Conservation (phyloP, 1,140 invertebrate species). For the Cardiocondyla obscurior region DNA sequence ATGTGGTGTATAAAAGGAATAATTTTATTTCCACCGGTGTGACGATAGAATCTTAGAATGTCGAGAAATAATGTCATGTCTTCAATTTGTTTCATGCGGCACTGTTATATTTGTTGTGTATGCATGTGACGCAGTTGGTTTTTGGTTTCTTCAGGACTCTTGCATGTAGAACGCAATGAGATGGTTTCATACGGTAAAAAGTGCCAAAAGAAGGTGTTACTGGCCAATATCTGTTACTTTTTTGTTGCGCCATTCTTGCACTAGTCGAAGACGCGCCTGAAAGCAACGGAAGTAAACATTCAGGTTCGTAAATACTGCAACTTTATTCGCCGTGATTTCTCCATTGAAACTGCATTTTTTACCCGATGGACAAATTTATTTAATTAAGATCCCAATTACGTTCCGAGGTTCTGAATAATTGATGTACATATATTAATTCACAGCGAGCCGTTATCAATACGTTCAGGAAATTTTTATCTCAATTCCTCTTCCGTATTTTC, state of each 20-base stretch:
- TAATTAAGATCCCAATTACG: neutral
- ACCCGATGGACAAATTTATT: neutral
- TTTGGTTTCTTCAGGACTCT: neutral
- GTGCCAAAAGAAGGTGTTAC: neutral
- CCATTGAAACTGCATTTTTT: neutral
- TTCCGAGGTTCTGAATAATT: neutral
- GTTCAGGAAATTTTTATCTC: neutral
- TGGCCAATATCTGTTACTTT: neutral
- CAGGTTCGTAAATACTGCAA: neutral
- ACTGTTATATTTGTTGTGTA: neutral
- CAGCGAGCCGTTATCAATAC: neutral
- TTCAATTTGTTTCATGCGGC: neutral
- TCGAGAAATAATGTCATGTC: neutral
- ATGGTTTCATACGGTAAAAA: neutral
- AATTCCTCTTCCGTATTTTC: neutral
- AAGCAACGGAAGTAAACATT: neutral
- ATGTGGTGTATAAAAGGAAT: neutral
- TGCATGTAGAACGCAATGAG: too few species aligned
- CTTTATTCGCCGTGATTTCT: neutral
- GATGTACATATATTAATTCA: neutral
- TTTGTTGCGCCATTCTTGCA: neutral
- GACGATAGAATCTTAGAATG: neutral
- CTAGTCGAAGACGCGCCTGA: neutral
- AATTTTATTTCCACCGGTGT: neutral
- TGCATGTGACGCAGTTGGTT: neutral